Conservation (phyloP, 2,888 invertebrate species). For the Teleogryllus oceanicus region DNA sequence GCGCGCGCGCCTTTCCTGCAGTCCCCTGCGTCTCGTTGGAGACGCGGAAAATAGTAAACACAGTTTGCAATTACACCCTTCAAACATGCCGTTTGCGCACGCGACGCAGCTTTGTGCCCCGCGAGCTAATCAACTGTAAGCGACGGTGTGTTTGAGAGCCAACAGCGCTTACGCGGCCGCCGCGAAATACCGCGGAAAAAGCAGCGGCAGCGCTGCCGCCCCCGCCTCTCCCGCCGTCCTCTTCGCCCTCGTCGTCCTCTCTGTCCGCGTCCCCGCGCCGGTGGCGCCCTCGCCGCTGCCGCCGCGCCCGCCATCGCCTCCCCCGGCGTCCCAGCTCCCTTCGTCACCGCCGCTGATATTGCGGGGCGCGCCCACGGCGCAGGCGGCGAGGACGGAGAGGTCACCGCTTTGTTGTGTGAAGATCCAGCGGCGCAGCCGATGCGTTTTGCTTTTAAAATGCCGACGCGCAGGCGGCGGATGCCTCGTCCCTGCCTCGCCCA, state of each 20-base stretch:
- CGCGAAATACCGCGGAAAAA: constrained; percentile 1
- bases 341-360: too few relatives aligned
- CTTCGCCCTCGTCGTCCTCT: neutral
- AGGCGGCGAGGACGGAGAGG: too few relatives aligned
- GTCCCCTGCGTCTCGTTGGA: neutral
- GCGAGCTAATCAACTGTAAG: constrained; percentile 18
- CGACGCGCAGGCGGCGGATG: too few relatives aligned
- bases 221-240: neutral
- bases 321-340: too few relatives aligned
- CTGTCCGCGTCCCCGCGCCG: neutral
- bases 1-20: neutral
- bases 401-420: too few relatives aligned
- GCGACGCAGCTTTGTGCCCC: neutral
- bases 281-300: neutral
- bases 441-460: too few relatives aligned
- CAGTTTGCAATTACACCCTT: constrained; percentile 18
- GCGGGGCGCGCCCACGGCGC: too few relatives aligned
- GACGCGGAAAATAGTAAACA: constrained; percentile 11
- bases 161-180: neutral
- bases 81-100: constrained; percentile 2
- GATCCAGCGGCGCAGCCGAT: too few relatives aligned
- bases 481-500: too few relatives aligned
- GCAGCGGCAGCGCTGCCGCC: neutral
- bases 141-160: constrained; percentile 18
- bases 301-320: neutral